These are phyloP conservation scores for Terebella lapidaria DNA, from an alignment of 2,888 invertebrate genomes.

Conservation along the genomic window DNA sequence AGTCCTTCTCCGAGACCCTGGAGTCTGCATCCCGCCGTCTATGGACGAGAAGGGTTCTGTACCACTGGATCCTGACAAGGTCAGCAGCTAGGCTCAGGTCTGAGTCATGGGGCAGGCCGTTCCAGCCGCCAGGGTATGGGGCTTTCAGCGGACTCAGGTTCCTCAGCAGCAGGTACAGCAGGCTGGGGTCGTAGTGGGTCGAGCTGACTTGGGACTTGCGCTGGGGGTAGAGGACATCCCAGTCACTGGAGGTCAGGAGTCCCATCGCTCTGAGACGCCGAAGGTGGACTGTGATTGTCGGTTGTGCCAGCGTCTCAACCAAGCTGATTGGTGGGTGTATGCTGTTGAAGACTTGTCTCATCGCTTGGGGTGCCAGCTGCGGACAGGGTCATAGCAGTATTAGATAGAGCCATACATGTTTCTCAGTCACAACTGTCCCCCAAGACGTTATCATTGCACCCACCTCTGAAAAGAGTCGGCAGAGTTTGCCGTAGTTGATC, in stretches of 20 bases:
- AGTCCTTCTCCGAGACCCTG: neutral
- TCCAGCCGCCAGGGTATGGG: constrained; percentile 48
- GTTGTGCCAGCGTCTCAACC: constrained; percentile 10
- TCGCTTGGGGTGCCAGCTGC: neutral
- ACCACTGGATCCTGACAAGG: constrained; percentile 35
- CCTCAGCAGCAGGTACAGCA: constrained; percentile 36
- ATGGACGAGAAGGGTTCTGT: constrained; percentile 10
- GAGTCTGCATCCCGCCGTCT: neutral
- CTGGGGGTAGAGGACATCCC: constrained; percentile 22
- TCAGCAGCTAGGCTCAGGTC: constrained; percentile 42
- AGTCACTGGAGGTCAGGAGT: constrained; percentile 13
- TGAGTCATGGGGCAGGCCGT: constrained; percentile 29
- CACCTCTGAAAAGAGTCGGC: too few relatives aligned
- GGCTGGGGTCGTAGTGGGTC: constrained; percentile 32
- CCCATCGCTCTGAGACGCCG: constrained; percentile 15
- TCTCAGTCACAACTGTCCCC: too few relatives aligned
- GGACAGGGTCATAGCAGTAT: too few relatives aligned
- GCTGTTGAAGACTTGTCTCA: constrained; percentile 17
- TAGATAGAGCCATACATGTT: too few relatives aligned
- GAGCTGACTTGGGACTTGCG: constrained; percentile 28
- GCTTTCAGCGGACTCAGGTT: constrained; percentile 41
- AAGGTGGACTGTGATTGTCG: constrained; percentile 12
- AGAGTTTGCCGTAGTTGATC: too few relatives aligned
- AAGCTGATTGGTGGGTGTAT: constrained; percentile 21
- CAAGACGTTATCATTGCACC: too few relatives aligned